These are phyloP conservation scores for Pocillopora grandis DNA, from an alignment of 92 coral and sea anemone genomes.

Conservation along the genomic window DNA sequence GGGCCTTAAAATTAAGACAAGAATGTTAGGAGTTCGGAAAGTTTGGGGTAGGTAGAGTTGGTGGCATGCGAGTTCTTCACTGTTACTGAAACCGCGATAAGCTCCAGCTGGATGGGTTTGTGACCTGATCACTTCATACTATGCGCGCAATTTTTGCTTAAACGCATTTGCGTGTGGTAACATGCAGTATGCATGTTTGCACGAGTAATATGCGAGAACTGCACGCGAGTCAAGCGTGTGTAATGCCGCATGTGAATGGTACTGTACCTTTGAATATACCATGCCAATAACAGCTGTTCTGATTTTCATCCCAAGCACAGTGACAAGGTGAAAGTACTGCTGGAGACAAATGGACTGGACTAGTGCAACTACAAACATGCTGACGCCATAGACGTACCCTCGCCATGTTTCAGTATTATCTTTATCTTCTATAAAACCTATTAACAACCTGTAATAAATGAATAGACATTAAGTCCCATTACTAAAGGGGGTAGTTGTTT, in stretches of 20 bases:
- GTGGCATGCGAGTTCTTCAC: too few relatives aligned
- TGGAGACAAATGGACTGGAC: slow-evolving; percentile 75
- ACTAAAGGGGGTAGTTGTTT: too few relatives aligned
- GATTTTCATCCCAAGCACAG: slow-evolving; percentile 72
- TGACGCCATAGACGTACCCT: slow-evolving; percentile 69
- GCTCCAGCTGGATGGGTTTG: too few relatives aligned
- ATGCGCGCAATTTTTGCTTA: too few relatives aligned
- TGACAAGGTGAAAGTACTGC: slow-evolving; percentile 72
- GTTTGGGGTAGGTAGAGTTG: too few relatives aligned
- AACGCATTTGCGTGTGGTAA: too few relatives aligned
- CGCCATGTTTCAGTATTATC: slow-evolving; percentile 66
- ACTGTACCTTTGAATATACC: slow-evolving; percentile 83
- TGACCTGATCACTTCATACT: too few relatives aligned
- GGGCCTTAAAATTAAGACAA: slow-evolving; percentile 61
- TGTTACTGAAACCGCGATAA: too few relatives aligned
- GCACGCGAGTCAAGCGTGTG: too few relatives aligned
- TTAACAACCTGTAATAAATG: slow-evolving; percentile 63
- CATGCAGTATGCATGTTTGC: too few relatives aligned
- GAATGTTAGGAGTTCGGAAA: background rate
- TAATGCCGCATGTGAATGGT: background rate
- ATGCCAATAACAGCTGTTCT: slow-evolving; percentile 87
- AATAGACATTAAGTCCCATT: background rate
- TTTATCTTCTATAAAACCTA: slow-evolving; percentile 73
- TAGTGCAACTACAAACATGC: slow-evolving; percentile 64
- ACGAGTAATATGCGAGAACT: too few relatives aligned